Conservation (phyloP, 2,888 invertebrate species). For the Leptopilina syphax region DNA sequence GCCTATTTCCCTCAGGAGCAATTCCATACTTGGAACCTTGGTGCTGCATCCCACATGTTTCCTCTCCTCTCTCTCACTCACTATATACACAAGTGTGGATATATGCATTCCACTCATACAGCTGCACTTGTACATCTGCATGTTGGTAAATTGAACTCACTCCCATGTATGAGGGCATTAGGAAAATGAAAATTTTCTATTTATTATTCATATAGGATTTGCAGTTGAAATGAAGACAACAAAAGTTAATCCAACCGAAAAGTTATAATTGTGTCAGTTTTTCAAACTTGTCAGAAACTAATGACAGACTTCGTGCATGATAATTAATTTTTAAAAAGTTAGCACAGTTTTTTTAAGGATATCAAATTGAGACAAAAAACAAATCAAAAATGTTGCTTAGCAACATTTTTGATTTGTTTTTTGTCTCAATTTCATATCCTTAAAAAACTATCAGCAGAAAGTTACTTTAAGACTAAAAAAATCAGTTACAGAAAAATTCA, state of each 20-base stretch:
- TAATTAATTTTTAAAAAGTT: too few species aligned
- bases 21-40: slow-evolving; percentile 21
- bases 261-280: neutral
- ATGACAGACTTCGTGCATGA: too few species aligned
- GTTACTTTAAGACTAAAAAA: too few species aligned
- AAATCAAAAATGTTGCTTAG: too few species aligned
- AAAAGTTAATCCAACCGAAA: neutral
- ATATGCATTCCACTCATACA: neutral
- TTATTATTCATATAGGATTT: slow-evolving; percentile 18
- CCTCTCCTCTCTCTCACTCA: neutral
- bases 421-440: too few species aligned
- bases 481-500: too few species aligned
- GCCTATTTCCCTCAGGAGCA: slow-evolving; percentile 37
- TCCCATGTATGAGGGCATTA: slow-evolving; percentile 20
- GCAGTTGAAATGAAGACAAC: neutral
- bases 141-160: slow-evolving; percentile 17
- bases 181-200: slow-evolving; percentile 26
- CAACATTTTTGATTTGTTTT: too few species aligned
- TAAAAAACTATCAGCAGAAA: too few species aligned
- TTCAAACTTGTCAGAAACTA: too few species aligned
- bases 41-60: slow-evolving; percentile 35
- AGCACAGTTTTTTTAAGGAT: too few species aligned
- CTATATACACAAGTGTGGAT: too few species aligned
- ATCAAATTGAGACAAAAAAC: too few species aligned
- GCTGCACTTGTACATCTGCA: slow-evolving; percentile 35